Conservation (phyloP, 2,888 invertebrate genomes). For the Xestia ashworthii region DNA sequence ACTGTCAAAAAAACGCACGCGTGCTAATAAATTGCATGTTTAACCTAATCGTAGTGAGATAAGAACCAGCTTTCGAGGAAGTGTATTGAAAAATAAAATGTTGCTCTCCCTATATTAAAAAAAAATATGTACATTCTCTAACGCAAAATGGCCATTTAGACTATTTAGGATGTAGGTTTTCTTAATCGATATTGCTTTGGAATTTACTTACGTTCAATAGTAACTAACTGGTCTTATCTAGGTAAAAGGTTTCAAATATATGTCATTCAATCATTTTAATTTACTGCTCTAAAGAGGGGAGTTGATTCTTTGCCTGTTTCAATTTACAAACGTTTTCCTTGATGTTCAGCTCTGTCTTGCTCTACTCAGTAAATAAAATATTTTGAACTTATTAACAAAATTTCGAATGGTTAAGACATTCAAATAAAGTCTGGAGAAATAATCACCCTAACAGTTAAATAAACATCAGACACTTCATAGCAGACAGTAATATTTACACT, state of each 20-base stretch:
- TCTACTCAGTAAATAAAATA: background rate
- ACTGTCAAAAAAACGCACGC: no score
- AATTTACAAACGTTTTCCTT: background rate
- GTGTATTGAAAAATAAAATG: constrained; percentile 3
- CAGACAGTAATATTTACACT: constrained; percentile 44
- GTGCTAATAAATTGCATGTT: no score
- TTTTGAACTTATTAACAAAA: background rate
- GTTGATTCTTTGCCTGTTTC: constrained; percentile 23
- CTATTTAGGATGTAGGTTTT: constrained; percentile 15
- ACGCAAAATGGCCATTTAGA: constrained; percentile 6
- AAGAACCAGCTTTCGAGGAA: no score
- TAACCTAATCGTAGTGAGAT: no score
- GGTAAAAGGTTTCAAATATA: constrained; percentile 10
- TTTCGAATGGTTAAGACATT: constrained; percentile 8
- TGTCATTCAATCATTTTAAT: constrained; percentile 22
- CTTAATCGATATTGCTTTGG: constrained; percentile 42
- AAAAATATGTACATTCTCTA: constrained; percentile 41
- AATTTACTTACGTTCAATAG: constrained; percentile 7
- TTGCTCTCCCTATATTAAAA: constrained; percentile 7
- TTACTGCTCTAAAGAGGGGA: constrained; percentile 11
- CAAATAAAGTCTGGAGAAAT: background rate
- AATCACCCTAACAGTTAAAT: background rate
- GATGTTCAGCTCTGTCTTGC: background rate
- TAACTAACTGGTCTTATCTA: constrained; percentile 8
- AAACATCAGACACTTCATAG: constrained; percentile 8